Conservation (phyloP, 2,888 invertebrate species). For the Drosophila quinaria region DNA sequence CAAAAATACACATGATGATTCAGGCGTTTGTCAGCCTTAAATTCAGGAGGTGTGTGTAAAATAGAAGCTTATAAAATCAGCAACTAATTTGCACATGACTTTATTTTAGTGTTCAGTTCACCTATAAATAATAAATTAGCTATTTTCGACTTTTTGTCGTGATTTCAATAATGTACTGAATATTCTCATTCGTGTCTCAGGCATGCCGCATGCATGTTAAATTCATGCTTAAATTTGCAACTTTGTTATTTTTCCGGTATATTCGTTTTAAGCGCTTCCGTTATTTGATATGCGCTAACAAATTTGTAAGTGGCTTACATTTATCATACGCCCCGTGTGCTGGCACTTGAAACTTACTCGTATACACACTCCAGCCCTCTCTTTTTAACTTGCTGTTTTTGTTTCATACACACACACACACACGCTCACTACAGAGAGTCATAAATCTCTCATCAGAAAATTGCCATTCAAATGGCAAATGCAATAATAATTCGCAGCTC, state of each 20-base stretch:
- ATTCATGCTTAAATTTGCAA: neutral
- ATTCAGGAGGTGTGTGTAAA: neutral
- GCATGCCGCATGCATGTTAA: neutral
- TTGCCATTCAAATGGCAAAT: slow-evolving; percentile 64
- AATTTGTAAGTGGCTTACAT: slow-evolving; percentile 62
- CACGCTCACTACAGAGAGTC: slow-evolving; percentile 1
- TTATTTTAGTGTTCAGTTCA: neutral
- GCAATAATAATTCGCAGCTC: slow-evolving; percentile 72
- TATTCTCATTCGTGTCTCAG: neutral
- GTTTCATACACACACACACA: neutral
- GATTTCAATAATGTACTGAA: slow-evolving; percentile 2
- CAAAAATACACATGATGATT: slow-evolving; percentile 1
- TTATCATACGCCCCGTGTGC: slow-evolving; percentile 65
- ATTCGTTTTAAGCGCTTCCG: slow-evolving; percentile 48
- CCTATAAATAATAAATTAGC: neutral
- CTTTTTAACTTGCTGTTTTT: neutral
- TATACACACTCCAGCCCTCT: neutral
- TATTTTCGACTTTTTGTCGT: neutral
- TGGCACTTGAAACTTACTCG: slow-evolving; percentile 29
- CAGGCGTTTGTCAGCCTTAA: slow-evolving; percentile 5
- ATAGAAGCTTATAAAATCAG: neutral
- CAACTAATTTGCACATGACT: neutral
- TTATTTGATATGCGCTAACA: slow-evolving; percentile 63
- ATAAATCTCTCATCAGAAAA: slow-evolving; percentile 48
- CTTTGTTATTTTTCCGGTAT: slow-evolving; percentile 1